Percentiles rank a stretch among this genome's conserved stretches.
phyloP scores from a whole-genome alignment of 2,888 invertebrate species.

The Microctonus hyperodae region DNA sequence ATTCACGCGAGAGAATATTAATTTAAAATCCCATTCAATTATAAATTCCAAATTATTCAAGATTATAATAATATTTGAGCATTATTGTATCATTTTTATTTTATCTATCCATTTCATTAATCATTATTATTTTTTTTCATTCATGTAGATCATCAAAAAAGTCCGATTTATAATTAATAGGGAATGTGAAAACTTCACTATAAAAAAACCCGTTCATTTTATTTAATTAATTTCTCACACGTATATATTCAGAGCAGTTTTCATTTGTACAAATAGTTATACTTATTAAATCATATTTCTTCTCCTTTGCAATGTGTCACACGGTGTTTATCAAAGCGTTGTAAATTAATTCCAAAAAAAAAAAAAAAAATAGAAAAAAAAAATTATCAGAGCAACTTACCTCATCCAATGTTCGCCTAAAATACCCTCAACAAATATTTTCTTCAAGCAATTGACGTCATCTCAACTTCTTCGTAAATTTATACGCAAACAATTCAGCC shows the following conservation, averaged over 20 bases:
- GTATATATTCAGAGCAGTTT: conserved; percentile 13
- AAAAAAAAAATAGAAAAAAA: too few relatives aligned
- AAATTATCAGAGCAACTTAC: not conserved
- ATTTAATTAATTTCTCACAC: conserved; percentile 20
- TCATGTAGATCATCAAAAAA: conserved; percentile 6
- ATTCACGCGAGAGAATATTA: not conserved
- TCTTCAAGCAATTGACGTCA: not conserved
- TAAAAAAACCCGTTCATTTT: conserved; percentile 4
- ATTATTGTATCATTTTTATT: conserved; percentile 16
- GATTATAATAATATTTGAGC: conserved; percentile 16
- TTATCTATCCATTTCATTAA: not conserved
- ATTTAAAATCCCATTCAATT: not conserved
- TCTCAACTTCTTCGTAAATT: not conserved
- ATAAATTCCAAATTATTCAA: not conserved
- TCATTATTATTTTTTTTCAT: conserved; percentile 13
- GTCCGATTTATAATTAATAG: not conserved
- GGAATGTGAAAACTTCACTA: not conserved
- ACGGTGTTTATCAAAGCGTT: not conserved
- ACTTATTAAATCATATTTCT: not conserved
- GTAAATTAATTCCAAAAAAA: not conserved
- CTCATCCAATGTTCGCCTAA: not conserved
- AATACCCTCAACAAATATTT: not conserved
- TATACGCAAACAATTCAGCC: too few relatives aligned
- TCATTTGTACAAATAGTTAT: conserved; percentile 1
- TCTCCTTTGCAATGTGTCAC: not conserved